Evolutionary conservation across 1,140 invertebrate species (phyloP), one percentile per base, ranked within the genome.

Genomic region (Tenebrio molitor): DNA sequence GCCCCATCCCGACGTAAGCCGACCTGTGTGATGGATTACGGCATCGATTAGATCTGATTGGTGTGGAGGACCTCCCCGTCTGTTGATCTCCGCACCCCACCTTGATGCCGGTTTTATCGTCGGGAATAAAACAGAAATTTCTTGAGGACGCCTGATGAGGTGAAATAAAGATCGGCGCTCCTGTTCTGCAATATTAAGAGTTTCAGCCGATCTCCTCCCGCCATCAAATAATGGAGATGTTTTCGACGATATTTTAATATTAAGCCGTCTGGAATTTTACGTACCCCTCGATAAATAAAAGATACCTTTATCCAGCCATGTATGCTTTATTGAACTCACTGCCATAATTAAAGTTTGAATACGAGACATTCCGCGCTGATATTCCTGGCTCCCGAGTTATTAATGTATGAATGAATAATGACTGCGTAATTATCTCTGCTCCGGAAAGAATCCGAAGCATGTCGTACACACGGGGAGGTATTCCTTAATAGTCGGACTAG

Each of bases 21-120:
- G 76, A 78, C 78, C 80, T 79, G 76, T 78, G 78, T 82, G 81
- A 82, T 82, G 79, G 81, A 82, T 82, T 82, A 82, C 79, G 74
- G 74, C 78, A 82, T 82, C 81, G 80, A 82, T 82, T 82, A 82
- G 78, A 79, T 73, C 73, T 81, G 81, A 82, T 80, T 79, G 78
- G 76, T 74, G 73, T 41, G 34, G 39, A 71, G 36, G 44, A 66
- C 71, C 77, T n/a, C 76, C 78, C 68, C 73, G 74, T 79, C 73
- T 75, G 77, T 66, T 72, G 72, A 73, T 76, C 74, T 69, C 41
- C 53, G 25, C 25, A 33, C 41, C 10, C 8, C 50, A 29, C 21
- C 19, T 58, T 58, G 29, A 58, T 29, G 50, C 12, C 50, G 21
- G 50, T 58, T 58, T 58, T 58, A 58, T 58, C 50, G 29, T 58